Conservation (phyloP, 2,888 invertebrate species). For the Amaurobius ferox region DNA sequence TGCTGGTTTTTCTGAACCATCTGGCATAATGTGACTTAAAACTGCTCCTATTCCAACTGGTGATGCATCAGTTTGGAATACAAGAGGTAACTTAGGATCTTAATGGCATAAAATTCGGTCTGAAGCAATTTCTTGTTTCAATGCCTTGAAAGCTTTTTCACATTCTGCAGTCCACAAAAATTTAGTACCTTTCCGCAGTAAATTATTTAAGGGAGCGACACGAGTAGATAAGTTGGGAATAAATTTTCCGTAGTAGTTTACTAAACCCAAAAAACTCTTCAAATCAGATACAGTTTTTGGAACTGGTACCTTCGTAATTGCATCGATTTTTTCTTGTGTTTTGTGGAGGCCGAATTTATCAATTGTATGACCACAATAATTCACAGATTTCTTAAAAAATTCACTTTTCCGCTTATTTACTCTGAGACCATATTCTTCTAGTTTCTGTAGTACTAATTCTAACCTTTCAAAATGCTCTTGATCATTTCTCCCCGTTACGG, state of each 20-base stretch:
- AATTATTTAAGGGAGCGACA: conserved; percentile 27
- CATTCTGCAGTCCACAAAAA: conserved; percentile 41
- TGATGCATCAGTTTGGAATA: conserved; percentile 75
- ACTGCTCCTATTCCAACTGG: conserved; percentile 76
- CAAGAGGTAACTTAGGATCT: conserved; percentile 74
- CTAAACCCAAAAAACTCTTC: conserved; percentile 47
- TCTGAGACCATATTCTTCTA: conserved; percentile 15
- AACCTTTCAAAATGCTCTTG: too few relatives aligned
- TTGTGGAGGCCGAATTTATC: conserved; percentile 48
- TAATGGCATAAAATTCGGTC: conserved; percentile 74
- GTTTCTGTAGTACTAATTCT: too few relatives aligned
- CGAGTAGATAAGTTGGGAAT: conserved; percentile 43
- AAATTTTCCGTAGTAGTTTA: conserved; percentile 48
- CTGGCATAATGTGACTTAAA: conserved; percentile 75
- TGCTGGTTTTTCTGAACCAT: too few relatives aligned
- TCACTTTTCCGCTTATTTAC: conserved; percentile 13
- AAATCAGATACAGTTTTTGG: conserved; percentile 51
- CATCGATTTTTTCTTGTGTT: conserved; percentile 46
- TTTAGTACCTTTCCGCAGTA: conserved; percentile 45
- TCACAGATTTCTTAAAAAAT: conserved; percentile 34
- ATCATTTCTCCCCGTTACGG: too few relatives aligned
- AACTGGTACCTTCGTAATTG: conserved; percentile 49
- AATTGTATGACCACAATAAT: conserved; percentile 41
- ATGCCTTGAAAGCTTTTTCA: conserved; percentile 47
- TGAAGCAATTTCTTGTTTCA: conserved; percentile 34